These are phyloP conservation scores for Atta colombica DNA, from an alignment of 1,140 invertebrate species.

Conservation along the genomic window DNA sequence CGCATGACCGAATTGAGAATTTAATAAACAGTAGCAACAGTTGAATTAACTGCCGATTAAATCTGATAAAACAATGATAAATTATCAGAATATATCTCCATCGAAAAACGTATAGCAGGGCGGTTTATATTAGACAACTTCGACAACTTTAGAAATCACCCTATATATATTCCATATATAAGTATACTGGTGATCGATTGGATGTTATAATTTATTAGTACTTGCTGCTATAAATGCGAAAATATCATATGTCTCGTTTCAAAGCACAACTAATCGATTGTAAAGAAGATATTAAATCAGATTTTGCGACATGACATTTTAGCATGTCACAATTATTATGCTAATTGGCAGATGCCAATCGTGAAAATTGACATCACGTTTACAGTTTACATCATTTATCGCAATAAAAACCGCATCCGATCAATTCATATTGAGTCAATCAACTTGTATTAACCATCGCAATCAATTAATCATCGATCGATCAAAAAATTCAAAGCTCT, in stretches of 20 bases:
- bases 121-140: conserved; percentile 53
- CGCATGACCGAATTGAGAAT: conserved; percentile 22
- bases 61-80: conserved; percentile 61
- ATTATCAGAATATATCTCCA: conserved; percentile 58
- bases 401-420: conserved; percentile 40
- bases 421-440: conserved; percentile 4
- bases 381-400: conserved; percentile 16
- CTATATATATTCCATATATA: conserved; percentile 2
- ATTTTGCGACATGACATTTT: conserved; percentile 28
- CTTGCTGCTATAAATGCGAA: background rate
- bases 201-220: conserved; percentile 29
- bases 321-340: conserved; percentile 11
- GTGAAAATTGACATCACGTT: background rate
- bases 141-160: conserved; percentile 16
- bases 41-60: conserved; percentile 70
- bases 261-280: too few relatives aligned
- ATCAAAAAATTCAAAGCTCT: conserved; percentile 19
- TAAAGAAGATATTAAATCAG: conserved; percentile 20
- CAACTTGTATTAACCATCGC: conserved; percentile 25
- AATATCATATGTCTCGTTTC: background rate
- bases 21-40: conserved; percentile 65
- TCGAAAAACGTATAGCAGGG: conserved; percentile 13
- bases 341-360: conserved; percentile 44
- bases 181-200: conserved; percentile 18
- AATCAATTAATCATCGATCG: conserved; percentile 49